Percentiles rank a stretch among this genome's conserved stretches.
Conservation (phyloP, 2,888 invertebrate genomes). For the Pediacus dermestoides region DNA sequence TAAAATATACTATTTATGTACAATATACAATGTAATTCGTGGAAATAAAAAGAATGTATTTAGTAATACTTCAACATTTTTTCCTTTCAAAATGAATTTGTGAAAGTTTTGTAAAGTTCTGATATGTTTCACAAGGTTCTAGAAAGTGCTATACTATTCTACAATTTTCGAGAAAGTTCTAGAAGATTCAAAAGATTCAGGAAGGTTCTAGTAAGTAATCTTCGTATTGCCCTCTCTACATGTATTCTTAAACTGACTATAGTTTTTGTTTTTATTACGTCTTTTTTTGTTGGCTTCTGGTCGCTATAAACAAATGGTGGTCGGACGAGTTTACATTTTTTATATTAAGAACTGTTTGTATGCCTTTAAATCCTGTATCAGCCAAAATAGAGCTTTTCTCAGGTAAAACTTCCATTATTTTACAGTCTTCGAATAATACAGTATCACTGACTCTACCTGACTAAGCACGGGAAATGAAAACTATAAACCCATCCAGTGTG, state of each 20-base stretch:
- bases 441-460: slow-evolving; percentile 24
- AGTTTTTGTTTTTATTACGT: slow-evolving; percentile 27
- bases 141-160: no score
- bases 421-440: slow-evolving; percentile 24
- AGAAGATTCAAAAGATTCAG: no score
- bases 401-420: slow-evolving; percentile 24
- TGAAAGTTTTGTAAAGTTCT: no score
- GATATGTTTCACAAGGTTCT: no score
- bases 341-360: slow-evolving; percentile 17
- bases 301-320: slow-evolving; percentile 25
- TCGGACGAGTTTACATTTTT: slow-evolving; percentile 20
- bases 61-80: no score
- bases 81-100: no score
- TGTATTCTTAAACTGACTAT: slow-evolving; percentile 35
- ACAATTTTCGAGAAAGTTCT: no score
- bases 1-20: no score
- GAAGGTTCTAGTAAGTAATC: no score
- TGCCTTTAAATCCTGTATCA: slow-evolving; percentile 30
- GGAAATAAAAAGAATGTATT: no score
- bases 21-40: no score
- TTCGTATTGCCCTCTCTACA: slow-evolving; percentile 34
- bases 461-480: slow-evolving; percentile 27
- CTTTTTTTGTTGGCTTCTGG: slow-evolving; percentile 19
- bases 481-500: slow-evolving; percentile 28
- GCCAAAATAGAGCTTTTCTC: slow-evolving; percentile 21